Percentiles rank a stretch among this genome's conserved stretches.
Evolutionary conservation across 2,113 vertebrate genomes (phyloP).

Genomic region (Chlorocebus sabaeus): DNA sequence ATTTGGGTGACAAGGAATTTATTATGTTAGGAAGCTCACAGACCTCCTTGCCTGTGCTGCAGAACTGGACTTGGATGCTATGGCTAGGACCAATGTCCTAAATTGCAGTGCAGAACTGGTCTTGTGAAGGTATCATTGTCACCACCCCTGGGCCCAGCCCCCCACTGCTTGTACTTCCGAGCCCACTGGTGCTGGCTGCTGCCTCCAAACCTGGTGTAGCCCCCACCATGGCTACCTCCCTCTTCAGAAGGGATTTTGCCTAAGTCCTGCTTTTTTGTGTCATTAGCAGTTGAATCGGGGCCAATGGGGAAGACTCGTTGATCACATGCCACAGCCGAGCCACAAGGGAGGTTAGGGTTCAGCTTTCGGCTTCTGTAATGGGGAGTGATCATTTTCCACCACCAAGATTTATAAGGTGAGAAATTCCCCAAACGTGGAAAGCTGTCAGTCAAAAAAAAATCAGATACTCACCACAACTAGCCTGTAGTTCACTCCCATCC

Average conservation of each 20-base stretch:
- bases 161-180: not conserved
- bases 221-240: not conserved
- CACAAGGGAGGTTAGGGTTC: not conserved
- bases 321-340: not conserved
- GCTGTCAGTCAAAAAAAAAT: not conserved
- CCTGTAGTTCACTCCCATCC: not conserved
- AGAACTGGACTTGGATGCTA: not conserved
- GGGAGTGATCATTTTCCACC: not conserved
- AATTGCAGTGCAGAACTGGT: not conserved
- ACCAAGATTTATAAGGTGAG: not conserved
- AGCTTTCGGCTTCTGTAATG: not conserved
- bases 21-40: not conserved
- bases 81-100: not conserved
- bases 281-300: not conserved
- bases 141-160: not conserved
- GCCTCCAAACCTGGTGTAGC: not conserved
- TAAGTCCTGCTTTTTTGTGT: not conserved
- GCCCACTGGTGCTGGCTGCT: not conserved
- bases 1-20: not conserved
- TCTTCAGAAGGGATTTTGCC: not conserved
- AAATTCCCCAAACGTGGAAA: not conserved
- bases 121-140: not conserved
- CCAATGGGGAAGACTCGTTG: fast-evolving
- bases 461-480: not conserved
- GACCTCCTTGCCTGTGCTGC: not conserved